Percentiles rank a stretch among this genome's conserved stretches.
Evolutionary conservation across 1,140 invertebrate genomes (phyloP).

Genomic region (Leptinotarsa undecemlineata): DNA sequence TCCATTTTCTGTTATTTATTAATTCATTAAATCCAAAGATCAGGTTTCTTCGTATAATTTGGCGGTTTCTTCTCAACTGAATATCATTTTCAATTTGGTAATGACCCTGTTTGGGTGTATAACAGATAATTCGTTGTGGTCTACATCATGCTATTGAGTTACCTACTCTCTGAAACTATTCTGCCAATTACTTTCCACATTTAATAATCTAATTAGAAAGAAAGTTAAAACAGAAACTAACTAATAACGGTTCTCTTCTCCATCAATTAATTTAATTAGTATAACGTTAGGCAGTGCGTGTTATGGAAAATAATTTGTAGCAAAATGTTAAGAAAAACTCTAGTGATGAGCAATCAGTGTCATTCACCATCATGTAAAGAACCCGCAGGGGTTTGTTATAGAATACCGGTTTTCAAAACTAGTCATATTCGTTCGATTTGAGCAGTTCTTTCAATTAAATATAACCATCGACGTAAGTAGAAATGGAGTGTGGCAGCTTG

Average conservation of each 20-base stretch:
- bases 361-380: constrained; percentile 5
- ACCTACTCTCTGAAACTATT: neutral
- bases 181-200: neutral
- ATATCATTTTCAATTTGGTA: neutral
- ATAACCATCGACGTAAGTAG: neutral
- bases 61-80: neutral
- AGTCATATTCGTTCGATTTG: constrained; percentile 3
- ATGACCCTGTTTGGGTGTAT: neutral
- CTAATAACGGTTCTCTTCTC: neutral
- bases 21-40: too few relatives aligned
- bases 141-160: too few relatives aligned
- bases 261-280: constrained; percentile 1
- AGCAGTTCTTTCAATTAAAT: neutral
- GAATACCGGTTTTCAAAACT: neutral
- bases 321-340: neutral
- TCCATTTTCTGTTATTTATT: too few relatives aligned
- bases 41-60: too few relatives aligned
- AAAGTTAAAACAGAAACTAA: neutral
- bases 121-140: too few relatives aligned
- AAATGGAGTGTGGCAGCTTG: neutral
- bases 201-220: neutral
- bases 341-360: neutral
- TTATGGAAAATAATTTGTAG: neutral
- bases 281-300: neutral
- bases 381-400: constrained; percentile 1